Evolutionary conservation across 1,140 invertebrate genomes (phyloP).

Genomic region (Hestina assimilis): DNA sequence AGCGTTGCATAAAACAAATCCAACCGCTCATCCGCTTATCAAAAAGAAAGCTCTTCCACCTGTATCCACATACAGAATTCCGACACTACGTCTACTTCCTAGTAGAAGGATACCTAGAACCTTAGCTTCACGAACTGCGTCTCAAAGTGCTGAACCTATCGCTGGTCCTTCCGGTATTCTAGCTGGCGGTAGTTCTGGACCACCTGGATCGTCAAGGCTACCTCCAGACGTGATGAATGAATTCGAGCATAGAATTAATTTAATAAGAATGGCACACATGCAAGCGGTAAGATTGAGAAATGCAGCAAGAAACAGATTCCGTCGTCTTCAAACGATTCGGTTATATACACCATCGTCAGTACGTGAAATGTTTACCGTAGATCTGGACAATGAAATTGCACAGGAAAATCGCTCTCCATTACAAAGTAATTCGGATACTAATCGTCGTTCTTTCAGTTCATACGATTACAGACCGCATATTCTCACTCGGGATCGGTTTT

Average conservation of each 20-base stretch:
- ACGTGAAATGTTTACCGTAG: conserved; percentile 62
- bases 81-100: conserved; percentile 47
- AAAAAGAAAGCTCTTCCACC: conserved; percentile 56
- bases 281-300: conserved; percentile 59
- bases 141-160: conserved; percentile 36
- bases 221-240: conserved; percentile 46
- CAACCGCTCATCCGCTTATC: conserved; percentile 56
- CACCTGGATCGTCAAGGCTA: conserved; percentile 33
- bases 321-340: conserved; percentile 62
- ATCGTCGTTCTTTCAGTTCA: conserved; percentile 38
- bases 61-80: conserved; percentile 58
- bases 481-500: conserved; percentile 50
- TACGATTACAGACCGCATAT: conserved; percentile 55
- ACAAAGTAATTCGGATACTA: conserved; percentile 45
- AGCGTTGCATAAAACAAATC: conserved; percentile 69
- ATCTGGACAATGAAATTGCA: conserved; percentile 40
- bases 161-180: conserved; percentile 49
- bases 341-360: conserved; percentile 65
- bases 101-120: conserved; percentile 21
- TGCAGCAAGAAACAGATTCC: conserved; percentile 53
- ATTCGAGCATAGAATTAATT: conserved; percentile 60
- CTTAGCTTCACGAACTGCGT: conserved; percentile 26
- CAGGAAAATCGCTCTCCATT: conserved; percentile 35
- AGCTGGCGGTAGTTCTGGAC: conserved; percentile 22
- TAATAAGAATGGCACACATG: conserved; percentile 64